These are phyloP conservation scores for Petrocephalus microphthalmus DNA, from an alignment of 2,113 vertebrate species.

Conservation along the genomic window DNA sequence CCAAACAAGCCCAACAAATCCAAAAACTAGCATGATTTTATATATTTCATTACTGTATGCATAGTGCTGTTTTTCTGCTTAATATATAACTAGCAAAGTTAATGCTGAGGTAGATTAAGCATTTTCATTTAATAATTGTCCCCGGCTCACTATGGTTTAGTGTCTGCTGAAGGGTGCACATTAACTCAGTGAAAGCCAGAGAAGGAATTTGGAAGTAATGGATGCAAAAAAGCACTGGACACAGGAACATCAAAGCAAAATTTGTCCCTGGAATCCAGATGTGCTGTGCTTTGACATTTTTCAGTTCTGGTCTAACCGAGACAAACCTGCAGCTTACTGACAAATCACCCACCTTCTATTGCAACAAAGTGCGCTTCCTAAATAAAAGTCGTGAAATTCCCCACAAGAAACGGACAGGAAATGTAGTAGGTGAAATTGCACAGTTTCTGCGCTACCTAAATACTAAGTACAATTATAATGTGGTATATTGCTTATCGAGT, in stretches of 20 bases:
- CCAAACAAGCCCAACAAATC: background rate
- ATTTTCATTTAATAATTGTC: background rate
- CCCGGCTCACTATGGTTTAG: background rate
- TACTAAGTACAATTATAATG: background rate
- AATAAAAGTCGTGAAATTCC: background rate
- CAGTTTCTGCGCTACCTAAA: background rate
- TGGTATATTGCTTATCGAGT: background rate
- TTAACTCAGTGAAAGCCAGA: background rate
- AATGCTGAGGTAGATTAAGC: background rate
- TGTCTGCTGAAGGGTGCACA: background rate
- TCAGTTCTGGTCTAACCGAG: background rate
- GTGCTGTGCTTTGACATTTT: background rate
- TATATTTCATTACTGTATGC: slow-evolving; percentile 60
- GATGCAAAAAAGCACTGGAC: background rate
- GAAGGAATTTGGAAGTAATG: background rate
- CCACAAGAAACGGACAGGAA: background rate
- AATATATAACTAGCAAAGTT: slow-evolving; percentile 35
- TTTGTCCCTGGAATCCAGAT: background rate
- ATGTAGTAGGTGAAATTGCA: background rate
- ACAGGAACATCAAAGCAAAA: background rate
- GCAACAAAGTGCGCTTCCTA: background rate
- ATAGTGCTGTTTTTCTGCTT: slow-evolving; percentile 64
- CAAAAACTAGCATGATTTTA: slow-evolving; percentile 50
- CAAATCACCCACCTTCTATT: background rate
- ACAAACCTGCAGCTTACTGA: background rate